phyloP scores from a whole-genome alignment of 1,140 invertebrate species.

The Sminthurides bifidus region DNA sequence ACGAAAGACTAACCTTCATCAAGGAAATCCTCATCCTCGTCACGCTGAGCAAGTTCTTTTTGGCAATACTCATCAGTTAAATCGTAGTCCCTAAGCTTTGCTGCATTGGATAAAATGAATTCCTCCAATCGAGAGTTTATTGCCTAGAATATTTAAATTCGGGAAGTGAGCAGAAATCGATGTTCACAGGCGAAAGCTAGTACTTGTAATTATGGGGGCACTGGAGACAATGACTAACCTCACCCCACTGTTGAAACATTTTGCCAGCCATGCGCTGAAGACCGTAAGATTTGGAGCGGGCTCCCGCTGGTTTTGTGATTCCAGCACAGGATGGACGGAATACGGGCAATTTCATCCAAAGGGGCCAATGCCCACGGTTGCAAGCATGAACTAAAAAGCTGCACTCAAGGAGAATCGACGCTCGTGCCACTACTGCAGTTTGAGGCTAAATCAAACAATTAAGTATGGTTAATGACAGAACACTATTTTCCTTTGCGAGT shows the following conservation, averaged over 20 bases:
- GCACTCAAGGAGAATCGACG: constrained; percentile 84
- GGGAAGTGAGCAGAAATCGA: constrained; percentile 8
- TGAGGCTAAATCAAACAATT: too few relatives aligned
- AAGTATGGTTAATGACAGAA: too few relatives aligned
- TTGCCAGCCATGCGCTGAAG: constrained; percentile 84
- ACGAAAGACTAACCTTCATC: constrained; percentile 71
- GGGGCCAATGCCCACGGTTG: constrained; percentile 85
- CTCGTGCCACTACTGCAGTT: constrained; percentile 81
- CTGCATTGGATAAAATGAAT: constrained; percentile 38
- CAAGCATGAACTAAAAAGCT: constrained; percentile 92
- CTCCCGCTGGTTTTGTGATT: constrained; percentile 16
- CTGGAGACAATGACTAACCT: constrained; percentile 46
- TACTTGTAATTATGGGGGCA: background rate
- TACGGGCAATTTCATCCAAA: constrained; percentile 46
- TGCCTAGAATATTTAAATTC: constrained; percentile 43
- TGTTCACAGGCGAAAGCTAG: background rate
- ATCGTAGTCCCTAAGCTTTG: constrained; percentile 30
- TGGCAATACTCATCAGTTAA: constrained; percentile 71
- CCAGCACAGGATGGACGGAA: constrained; percentile 59
- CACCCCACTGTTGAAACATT: constrained; percentile 94
- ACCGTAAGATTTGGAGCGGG: constrained; percentile 45
- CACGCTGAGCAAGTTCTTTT: constrained; percentile 70
- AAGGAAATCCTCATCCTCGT: constrained; percentile 96
- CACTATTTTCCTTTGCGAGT: too few relatives aligned
- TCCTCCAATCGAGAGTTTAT: constrained; percentile 74